Percentiles rank a stretch among this genome's conserved stretches.
Conservation (phyloP, 1,140 invertebrate species). For the Caerostris extrusa region DNA sequence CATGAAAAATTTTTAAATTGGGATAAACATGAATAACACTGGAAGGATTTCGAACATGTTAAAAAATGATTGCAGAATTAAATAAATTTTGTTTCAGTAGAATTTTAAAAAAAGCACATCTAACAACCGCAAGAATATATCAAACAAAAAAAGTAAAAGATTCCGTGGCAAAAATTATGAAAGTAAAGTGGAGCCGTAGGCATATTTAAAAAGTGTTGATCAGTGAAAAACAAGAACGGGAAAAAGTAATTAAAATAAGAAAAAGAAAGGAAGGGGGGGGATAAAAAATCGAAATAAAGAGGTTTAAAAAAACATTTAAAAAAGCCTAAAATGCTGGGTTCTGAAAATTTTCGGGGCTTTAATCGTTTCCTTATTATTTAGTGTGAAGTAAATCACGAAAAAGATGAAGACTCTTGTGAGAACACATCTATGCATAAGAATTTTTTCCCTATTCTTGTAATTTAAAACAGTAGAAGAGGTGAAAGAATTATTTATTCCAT, state of each 20-base stretch:
- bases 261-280: not conserved
- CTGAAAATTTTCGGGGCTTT: slow-evolving; percentile 26
- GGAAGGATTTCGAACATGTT: no score
- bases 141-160: no score
- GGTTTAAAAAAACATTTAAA: not conserved
- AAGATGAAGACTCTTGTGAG: slow-evolving; percentile 10
- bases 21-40: no score
- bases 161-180: no score
- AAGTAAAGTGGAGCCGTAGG: not conserved
- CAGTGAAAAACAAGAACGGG: slow-evolving; percentile 1
- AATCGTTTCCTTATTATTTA: slow-evolving; percentile 57
- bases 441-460: slow-evolving; percentile 5
- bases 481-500: not conserved
- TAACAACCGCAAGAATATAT: no score
- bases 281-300: not conserved
- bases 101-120: no score
- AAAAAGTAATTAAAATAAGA: slow-evolving; percentile 18
- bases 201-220: slow-evolving; percentile 1
- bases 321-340: slow-evolving; percentile 13
- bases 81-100: no score
- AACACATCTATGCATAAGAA: slow-evolving; percentile 27
- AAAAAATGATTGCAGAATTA: no score
- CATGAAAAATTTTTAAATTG: no score
- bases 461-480: slow-evolving; percentile 6
- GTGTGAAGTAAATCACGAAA: slow-evolving; percentile 34